Conservation (phyloP, 2,888 invertebrate genomes). For the Mimachlamys varia region DNA sequence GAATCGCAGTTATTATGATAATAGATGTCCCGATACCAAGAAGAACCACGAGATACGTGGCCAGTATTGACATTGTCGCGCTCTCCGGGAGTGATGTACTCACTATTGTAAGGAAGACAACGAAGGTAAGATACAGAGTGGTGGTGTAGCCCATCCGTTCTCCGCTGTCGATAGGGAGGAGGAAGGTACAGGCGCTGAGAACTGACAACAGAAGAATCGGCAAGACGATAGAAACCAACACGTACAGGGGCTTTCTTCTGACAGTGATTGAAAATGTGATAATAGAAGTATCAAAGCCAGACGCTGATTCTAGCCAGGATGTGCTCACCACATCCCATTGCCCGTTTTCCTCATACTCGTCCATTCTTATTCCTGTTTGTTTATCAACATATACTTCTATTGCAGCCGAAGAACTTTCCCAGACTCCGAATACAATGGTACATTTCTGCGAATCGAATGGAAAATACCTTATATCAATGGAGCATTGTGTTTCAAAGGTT, state of each 20-base stretch:
- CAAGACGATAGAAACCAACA: constrained; percentile 46
- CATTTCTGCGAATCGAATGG: constrained; percentile 54
- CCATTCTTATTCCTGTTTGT: background rate
- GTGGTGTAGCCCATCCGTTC: constrained; percentile 54
- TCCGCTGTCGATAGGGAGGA: constrained; percentile 53
- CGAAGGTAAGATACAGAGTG: constrained; percentile 52
- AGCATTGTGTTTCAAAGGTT: constrained; percentile 41
- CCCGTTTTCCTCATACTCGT: constrained; percentile 36
- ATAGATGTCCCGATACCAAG: constrained; percentile 32
- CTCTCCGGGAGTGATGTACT: constrained; percentile 37
- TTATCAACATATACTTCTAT: background rate
- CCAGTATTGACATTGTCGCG: constrained; percentile 36
- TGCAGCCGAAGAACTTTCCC: constrained; percentile 37
- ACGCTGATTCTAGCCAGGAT: background rate
- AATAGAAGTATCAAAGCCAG: background rate
- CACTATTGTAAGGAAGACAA: constrained; percentile 49
- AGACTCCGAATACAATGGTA: constrained; percentile 40
- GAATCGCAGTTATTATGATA: constrained; percentile 28
- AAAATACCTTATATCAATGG: constrained; percentile 50
- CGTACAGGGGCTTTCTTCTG: constrained; percentile 37
- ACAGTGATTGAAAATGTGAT: constrained; percentile 5
- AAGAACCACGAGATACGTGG: constrained; percentile 39
- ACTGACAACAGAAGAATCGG: constrained; percentile 51
- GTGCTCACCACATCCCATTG: constrained; percentile 36
- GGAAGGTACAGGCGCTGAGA: constrained; percentile 48